Evolutionary conservation across 2,797 vertebrate species (phyloP), one percentile per base, ranked within the genome.

Genomic region (Chromobotia macracanthus): DNA sequence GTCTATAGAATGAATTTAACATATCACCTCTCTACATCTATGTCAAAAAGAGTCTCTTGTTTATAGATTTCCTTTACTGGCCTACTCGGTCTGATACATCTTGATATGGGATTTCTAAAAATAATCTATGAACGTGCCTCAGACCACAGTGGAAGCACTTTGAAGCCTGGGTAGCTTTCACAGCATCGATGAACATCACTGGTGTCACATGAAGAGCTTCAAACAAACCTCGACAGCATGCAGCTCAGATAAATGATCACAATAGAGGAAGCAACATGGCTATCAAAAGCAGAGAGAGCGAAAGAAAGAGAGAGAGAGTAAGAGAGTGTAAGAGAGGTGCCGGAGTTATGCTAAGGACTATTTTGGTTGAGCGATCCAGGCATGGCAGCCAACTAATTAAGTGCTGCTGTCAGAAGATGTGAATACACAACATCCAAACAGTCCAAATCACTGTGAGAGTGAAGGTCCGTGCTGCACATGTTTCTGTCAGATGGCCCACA

Each of bases 51-150:
- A 73, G 58, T 60, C 28, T 46, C 23, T 23, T 50, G n/a, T 72
- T 71, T 80, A 75, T 80, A 41, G 64, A 65, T 63, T 41, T 61
- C 55, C 19, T n/a, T n/a, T n/a, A n/a, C n/a, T n/a, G n/a, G n/a
- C n/a, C n/a, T n/a, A n/a, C n/a, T n/a, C n/a, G n/a, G 77, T 78
- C 75, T 80, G 35, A 80, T 70, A 84, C 75, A 84, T 81, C 72
- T 85, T 87, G 82, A 82, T 83, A 80, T 60, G 70, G 31, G 80
- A 72, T 80, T 72, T 75, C 73, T 69, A 19, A 82, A 77, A 75
- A 56, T n/a, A 80, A 87, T 86, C 84, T 85, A 84, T 85, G 64
- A 76, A 73, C 50, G 16, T 75, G 79, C 80, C 61, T 74, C 71
- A 51, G 73, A 79, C 79, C 80, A 38, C 77, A 76, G 61, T 67